Evolutionary conservation across 2,797 vertebrate genomes (phyloP).

Genomic region (Tympanoctomys barrerae): DNA sequence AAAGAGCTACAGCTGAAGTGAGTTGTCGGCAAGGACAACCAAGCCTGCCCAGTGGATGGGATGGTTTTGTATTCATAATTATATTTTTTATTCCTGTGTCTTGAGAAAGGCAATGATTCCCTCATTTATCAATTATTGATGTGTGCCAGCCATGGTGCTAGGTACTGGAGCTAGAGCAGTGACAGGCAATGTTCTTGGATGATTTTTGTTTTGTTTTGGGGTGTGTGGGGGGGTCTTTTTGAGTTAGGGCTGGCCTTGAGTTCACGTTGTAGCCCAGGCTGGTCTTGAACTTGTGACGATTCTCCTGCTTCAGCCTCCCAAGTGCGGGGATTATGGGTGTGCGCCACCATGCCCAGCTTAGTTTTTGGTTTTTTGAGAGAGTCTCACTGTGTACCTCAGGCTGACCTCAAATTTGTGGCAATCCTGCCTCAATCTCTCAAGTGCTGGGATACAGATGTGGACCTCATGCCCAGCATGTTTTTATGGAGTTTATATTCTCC

Average conservation of each 20-base stretch:
- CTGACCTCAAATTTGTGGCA: no score
- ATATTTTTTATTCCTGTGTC: neutral
- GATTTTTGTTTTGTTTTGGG: neutral
- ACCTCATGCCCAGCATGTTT: neutral
- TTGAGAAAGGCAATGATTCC: neutral
- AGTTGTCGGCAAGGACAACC: constrained; percentile 20
- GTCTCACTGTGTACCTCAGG: no score
- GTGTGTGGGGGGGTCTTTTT: neutral
- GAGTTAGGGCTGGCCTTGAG: neutral
- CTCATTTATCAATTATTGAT: neutral
- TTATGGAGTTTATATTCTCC: neutral
- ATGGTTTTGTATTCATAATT: neutral
- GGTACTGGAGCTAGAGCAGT: neutral
- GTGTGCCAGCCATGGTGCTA: neutral
- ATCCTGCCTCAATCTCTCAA: no score
- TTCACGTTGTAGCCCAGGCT: neutral
- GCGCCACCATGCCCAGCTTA: neutral
- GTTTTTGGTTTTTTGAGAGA: no score
- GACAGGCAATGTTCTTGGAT: neutral
- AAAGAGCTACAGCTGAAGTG: constrained; percentile 92
- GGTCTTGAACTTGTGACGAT: neutral
- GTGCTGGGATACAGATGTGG: no score
- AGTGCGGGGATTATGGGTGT: neutral
- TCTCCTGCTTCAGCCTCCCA: neutral
- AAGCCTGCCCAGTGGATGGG: neutral